These are phyloP conservation scores for Passer domesticus DNA, from an alignment of 2,113 vertebrate genomes.

Conservation along the genomic window DNA sequence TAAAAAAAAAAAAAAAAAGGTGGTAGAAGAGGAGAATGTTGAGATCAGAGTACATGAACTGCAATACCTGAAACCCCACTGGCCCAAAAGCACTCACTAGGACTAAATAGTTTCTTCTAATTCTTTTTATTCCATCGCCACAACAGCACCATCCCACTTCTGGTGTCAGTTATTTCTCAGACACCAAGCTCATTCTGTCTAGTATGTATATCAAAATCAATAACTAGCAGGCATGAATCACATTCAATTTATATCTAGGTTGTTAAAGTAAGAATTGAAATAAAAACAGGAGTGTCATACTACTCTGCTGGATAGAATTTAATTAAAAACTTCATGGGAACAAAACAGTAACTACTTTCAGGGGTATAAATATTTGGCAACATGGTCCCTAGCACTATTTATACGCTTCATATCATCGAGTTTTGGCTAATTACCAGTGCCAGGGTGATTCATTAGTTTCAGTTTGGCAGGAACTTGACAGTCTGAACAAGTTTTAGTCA, in stretches of 20 bases:
- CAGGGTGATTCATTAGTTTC: neutral
- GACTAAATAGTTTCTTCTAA: neutral
- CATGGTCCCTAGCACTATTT: neutral
- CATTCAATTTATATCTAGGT: neutral
- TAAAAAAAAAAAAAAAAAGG: neutral
- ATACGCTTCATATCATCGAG: neutral
- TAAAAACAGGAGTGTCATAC: neutral
- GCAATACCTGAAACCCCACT: neutral
- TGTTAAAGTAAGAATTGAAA: neutral
- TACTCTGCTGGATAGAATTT: neutral
- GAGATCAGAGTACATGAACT: neutral
- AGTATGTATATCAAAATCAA: neutral
- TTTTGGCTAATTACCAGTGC: slow-evolving; percentile 11
- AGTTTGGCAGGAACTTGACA: neutral
- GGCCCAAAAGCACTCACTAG: neutral
- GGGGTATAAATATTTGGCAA: neutral
- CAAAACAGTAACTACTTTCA: neutral
- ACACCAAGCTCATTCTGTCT: neutral
- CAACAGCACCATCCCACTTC: neutral
- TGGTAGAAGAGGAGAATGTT: neutral
- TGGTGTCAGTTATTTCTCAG: neutral
- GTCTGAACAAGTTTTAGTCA: neutral
- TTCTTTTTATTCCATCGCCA: neutral
- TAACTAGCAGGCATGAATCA: neutral
- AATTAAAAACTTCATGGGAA: neutral